These are phyloP conservation scores for Dione juno DNA, from an alignment of 2,888 invertebrate species.

Conservation along the genomic window DNA sequence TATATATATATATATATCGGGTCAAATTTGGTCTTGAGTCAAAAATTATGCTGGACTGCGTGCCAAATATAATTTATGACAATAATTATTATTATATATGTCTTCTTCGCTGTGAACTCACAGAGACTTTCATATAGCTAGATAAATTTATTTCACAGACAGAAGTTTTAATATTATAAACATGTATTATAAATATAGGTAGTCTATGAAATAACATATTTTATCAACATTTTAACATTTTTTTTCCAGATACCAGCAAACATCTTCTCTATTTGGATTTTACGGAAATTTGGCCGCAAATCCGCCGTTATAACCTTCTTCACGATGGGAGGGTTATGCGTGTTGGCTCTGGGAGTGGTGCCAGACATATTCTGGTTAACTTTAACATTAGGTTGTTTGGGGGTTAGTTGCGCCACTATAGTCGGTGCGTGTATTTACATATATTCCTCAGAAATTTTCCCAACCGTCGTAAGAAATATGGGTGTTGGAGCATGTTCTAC, in stretches of 20 bases:
- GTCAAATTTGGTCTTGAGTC: no score
- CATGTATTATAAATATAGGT: no score
- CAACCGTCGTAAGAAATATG: slow-evolving; percentile 94
- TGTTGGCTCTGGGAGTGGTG: slow-evolving; percentile 84
- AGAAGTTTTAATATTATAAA: no score
- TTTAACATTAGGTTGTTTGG: slow-evolving; percentile 86
- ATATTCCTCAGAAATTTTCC: slow-evolving; percentile 93
- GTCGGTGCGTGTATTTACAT: slow-evolving; percentile 92
- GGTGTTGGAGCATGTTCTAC: slow-evolving; percentile 93
- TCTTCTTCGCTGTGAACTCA: no score
- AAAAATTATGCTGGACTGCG: no score
- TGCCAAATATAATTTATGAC: no score
- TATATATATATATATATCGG: no score
- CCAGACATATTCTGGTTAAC: slow-evolving; percentile 79
- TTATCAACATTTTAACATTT: no score
- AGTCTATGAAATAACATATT: no score
- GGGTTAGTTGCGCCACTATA: slow-evolving; percentile 90
- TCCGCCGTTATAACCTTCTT: slow-evolving; percentile 84
- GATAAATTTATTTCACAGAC: no score
- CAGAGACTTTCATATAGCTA: no score
- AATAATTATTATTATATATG: no score
- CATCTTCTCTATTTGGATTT: slow-evolving; percentile 78
- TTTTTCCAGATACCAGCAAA: slow-evolving; percentile 85
- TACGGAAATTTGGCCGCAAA: slow-evolving; percentile 86
- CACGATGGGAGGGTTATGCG: slow-evolving; percentile 83